A percentile compares a stretch with the other conserved stretches of the same genome.
These are phyloP conservation scores for Procavia capensis DNA, from an alignment of 2,113 vertebrate genomes.

Conservation along the genomic window DNA sequence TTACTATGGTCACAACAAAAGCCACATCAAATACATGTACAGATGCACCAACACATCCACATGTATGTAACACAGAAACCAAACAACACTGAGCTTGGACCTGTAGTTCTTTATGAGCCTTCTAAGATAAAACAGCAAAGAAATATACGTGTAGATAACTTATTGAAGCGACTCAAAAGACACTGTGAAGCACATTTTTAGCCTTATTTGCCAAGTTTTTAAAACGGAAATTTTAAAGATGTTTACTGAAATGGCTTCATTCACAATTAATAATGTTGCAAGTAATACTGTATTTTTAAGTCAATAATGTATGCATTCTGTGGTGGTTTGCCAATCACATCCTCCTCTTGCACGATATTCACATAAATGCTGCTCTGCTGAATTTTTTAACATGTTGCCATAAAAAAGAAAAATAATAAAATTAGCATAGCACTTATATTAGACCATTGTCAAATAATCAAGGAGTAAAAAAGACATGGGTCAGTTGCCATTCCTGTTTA, in stretches of 20 bases:
- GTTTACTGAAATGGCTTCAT: not conserved
- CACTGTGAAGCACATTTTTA: not conserved
- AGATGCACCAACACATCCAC: not conserved
- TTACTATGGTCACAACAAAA: slow-evolving; percentile 15
- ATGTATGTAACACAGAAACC: not conserved
- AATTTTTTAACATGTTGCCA: too few species aligned
- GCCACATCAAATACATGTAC: not conserved
- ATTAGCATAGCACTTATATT: not conserved
- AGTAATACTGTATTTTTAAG: not conserved
- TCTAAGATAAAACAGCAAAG: not conserved
- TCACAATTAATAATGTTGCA: not conserved
- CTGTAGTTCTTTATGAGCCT: not conserved
- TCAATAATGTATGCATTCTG: not conserved
- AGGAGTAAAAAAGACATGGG: not conserved
- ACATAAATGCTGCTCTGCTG: too few species aligned
- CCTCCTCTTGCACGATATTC: too few species aligned
- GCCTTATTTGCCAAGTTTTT: not conserved
- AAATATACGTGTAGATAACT: not conserved
- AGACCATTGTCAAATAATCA: not conserved
- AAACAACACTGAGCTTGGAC: not conserved
- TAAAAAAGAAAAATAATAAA: not conserved
- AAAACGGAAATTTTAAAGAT: slow-evolving; percentile 1
- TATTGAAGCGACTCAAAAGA: not conserved
- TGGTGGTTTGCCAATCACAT: too few species aligned
- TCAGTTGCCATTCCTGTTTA: not conserved